Conservation (phyloP, 2,113 vertebrate species). For the Marmota monax region DNA sequence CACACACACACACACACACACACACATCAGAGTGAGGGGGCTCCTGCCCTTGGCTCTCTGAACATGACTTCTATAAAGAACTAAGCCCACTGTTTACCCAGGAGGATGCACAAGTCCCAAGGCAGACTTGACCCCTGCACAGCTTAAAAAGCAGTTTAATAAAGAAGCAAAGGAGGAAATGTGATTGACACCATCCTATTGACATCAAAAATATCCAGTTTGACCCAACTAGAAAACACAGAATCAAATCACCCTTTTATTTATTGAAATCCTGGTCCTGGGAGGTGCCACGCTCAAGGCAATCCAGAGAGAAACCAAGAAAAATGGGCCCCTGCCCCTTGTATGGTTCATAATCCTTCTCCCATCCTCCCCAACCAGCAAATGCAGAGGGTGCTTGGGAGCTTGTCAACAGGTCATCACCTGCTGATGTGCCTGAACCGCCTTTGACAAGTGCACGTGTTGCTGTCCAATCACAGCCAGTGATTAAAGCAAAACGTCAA, state of each 20-base stretch:
- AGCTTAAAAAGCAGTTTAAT: neutral
- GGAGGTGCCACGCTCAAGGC: neutral
- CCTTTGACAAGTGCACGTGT: neutral
- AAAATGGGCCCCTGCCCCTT: neutral
- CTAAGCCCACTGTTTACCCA: neutral
- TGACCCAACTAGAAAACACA: slow-evolving; percentile 10
- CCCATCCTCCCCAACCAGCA: neutral
- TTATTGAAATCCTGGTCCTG: neutral
- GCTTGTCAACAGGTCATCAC: neutral
- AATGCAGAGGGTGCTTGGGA: neutral
- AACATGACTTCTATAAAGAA: neutral
- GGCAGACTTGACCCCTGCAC: neutral
- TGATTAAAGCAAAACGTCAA: neutral
- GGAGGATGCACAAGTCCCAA: neutral
- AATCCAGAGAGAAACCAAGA: neutral
- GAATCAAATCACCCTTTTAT: neutral
- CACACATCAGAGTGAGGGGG: neutral
- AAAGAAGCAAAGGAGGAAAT: neutral
- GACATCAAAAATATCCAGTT: neutral
- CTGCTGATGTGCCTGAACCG: neutral
- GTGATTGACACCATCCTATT: neutral
- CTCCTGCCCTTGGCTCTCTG: neutral
- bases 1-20: neutral
- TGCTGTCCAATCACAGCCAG: neutral
- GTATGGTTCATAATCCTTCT: neutral